Evolutionary conservation across 2,113 vertebrate genomes (phyloP), one percentile per base, ranked within the genome.

Genomic region (Delphinus delphis): DNA sequence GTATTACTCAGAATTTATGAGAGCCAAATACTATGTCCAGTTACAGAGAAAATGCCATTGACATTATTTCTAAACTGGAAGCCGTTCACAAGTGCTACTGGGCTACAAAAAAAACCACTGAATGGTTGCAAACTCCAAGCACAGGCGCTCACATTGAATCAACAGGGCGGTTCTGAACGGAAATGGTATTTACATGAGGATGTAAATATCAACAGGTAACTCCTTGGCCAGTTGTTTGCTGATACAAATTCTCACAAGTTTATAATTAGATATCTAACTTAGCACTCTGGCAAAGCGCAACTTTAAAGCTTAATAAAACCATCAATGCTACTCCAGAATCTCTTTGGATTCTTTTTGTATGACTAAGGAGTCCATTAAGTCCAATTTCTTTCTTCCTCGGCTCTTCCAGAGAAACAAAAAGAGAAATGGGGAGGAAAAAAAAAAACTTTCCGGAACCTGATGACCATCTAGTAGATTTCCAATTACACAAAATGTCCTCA

Each of bases 341-440:
- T 53, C 44, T 79, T 76, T 31, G 33, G 15, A 26, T 68, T 68
- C 76, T 18, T 68, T 79, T 36, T 38, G 12, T 55, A 25, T 73
- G 33, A 68, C 55, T 62, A 67, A 36, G 10, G 7, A 70, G n/a
- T 28, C 74, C 0, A 1, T 25, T 77, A 50, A 60, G 8, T 68
- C 23, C 55, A 81, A 73, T 73, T 85, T 50, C 8, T 87, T 70
- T 67, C 18, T 79, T 81, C 53, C 28, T 76, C 31, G 80, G 25
- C 17, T 89, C 21, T 33, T 79, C 36, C 41, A 67, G 41, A 79
- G 60, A 89, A 81, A 86, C 8, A 23, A 71, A 97, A 93, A 33
- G 81, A 55, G 85, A 88, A 70, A 94, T 17, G 15, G 62, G 93
- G 91, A 62, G 65, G 55, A 97, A 97, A 93, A 85, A 97, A 97